Evolutionary conservation across 1,140 invertebrate genomes (phyloP).

Genomic region (Hycleus cichorii): DNA sequence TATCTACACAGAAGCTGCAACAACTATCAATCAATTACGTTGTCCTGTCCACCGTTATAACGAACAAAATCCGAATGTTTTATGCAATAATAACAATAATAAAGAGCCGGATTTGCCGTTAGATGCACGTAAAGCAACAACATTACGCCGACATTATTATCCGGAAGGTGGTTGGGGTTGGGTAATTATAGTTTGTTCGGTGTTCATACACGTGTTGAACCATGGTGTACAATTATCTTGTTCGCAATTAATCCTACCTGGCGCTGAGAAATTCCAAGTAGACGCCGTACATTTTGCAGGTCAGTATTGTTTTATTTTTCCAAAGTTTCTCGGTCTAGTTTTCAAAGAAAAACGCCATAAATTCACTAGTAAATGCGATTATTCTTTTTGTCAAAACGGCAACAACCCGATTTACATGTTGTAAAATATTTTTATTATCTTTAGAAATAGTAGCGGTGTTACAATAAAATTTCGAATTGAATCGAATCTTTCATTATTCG

Average conservation of each 20-base stretch:
- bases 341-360: not conserved
- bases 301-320: slow-evolving; percentile 19
- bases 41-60: slow-evolving; percentile 18
- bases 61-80: not conserved
- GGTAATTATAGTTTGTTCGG: slow-evolving; percentile 59
- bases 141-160: slow-evolving; percentile 57
- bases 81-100: not conserved
- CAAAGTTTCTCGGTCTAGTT: not conserved
- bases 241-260: slow-evolving; percentile 27
- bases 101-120: slow-evolving; percentile 30
- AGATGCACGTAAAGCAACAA: slow-evolving; percentile 34
- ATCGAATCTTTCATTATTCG: too few relatives aligned
- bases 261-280: slow-evolving; percentile 30
- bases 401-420: too few relatives aligned
- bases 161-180: slow-evolving; percentile 78
- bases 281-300: slow-evolving; percentile 31
- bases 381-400: too few relatives aligned
- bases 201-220: slow-evolving; percentile 58
- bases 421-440: too few relatives aligned
- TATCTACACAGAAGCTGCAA: slow-evolving; percentile 29
- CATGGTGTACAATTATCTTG: slow-evolving; percentile 56
- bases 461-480: too few relatives aligned
- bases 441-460: too few relatives aligned
- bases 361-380: not conserved
- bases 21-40: slow-evolving; percentile 7